Conservation (phyloP, 2,113 vertebrate genomes). For the Nothoprocta pentlandii region DNA sequence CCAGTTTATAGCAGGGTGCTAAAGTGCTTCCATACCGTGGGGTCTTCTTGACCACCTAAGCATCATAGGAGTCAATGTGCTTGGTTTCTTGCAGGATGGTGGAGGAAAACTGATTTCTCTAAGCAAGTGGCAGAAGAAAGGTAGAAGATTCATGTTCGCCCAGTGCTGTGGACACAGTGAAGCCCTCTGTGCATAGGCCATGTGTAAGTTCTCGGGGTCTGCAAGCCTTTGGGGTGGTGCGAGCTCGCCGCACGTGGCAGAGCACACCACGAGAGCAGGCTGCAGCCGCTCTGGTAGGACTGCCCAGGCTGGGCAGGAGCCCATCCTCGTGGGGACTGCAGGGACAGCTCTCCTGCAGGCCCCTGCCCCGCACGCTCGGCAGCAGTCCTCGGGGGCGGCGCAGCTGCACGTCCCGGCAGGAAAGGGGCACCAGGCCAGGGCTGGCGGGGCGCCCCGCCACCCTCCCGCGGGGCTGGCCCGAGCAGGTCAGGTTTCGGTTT, state of each 20-base stretch:
- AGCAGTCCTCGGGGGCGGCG: not conserved
- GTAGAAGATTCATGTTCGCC: not conserved
- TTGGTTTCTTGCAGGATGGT: not conserved
- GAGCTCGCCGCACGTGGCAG: no score
- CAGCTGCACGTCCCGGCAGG: not conserved
- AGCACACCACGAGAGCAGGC: not conserved
- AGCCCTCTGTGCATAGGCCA: no score
- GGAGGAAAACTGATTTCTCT: no score
- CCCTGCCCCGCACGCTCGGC: not conserved
- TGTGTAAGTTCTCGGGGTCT: no score
- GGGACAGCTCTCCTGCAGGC: not conserved
- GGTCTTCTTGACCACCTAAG: not conserved
- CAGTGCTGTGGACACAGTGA: not conserved
- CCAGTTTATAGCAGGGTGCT: not conserved
- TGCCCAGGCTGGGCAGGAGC: not conserved
- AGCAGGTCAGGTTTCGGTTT: constrained; percentile 44
- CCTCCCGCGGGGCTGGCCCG: not conserved
- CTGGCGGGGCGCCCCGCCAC: not conserved
- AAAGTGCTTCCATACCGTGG: not conserved
- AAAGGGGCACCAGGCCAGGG: not conserved
- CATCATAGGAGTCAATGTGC: not conserved
- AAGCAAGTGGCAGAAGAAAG: not conserved
- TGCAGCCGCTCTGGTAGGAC: not conserved
- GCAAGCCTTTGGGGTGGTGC: no score
- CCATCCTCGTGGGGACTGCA: not conserved